Conservation (phyloP, 2,113 vertebrate genomes). For the Oncorhynchus nerka region DNA sequence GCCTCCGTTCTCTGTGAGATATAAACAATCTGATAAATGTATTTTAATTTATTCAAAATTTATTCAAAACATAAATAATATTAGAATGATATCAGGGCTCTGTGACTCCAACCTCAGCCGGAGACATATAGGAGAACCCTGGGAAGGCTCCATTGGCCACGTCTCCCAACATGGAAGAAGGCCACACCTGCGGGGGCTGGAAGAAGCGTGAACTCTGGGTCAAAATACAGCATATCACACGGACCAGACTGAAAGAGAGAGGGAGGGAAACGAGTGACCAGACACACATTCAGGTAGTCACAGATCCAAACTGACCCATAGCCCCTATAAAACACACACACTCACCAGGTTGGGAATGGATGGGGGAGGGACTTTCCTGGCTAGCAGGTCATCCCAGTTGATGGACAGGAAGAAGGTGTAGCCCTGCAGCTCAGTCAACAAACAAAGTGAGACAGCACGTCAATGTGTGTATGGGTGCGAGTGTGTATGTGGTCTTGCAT, state of each 20-base stretch:
- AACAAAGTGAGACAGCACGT: not conserved
- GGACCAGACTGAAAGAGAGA: constrained; percentile 62
- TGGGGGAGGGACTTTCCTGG: constrained; percentile 68
- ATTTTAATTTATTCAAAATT: not conserved
- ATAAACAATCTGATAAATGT: not conserved
- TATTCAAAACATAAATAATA: constrained; percentile 1
- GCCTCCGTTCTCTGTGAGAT: not conserved
- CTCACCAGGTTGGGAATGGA: constrained; percentile 75
- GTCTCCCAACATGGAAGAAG: constrained; percentile 18
- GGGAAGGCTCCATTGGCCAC: constrained; percentile 54
- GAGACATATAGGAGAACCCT: constrained; percentile 73
- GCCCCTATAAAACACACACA: not conserved
- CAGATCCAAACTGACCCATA: not conserved
- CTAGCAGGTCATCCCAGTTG: constrained; percentile 73
- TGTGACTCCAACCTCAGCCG: constrained; percentile 33
- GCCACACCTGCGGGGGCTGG: no score
- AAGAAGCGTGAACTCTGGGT: constrained; percentile 69
- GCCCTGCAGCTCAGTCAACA: constrained; percentile 70
- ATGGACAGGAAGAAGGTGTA: constrained; percentile 73
- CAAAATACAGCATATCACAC: constrained; percentile 73
- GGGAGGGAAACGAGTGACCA: constrained; percentile 4
- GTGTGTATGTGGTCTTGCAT: not conserved
- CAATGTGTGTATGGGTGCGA: not conserved
- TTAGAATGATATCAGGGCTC: constrained; percentile 12
- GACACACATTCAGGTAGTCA: not conserved